Percentiles rank a stretch among this genome's conserved stretches.
Conservation (phyloP, 2,797 vertebrate genomes). For the Cyclopterus lumpus region DNA sequence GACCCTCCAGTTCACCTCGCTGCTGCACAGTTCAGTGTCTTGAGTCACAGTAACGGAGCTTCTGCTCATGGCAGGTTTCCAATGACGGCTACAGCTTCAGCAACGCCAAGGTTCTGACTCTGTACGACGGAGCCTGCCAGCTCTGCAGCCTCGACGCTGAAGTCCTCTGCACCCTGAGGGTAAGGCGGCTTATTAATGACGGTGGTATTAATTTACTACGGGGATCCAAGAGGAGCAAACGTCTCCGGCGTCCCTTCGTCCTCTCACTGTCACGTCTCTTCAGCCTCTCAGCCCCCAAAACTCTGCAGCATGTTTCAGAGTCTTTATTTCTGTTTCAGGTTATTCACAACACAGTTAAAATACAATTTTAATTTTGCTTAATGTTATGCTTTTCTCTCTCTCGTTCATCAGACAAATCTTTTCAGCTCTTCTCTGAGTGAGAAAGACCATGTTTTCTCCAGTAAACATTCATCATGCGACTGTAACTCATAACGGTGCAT, state of each 20-base stretch:
- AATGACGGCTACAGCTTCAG: conserved; percentile 92
- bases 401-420: not conserved
- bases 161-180: conserved; percentile 86
- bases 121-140: conserved; percentile 91
- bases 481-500: not conserved
- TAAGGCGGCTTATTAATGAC: conserved; percentile 61
- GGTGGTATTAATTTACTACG: not conserved
- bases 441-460: not conserved
- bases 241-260: not conserved
- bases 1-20: not conserved
- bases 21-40: not conserved
- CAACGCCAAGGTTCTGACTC: conserved; percentile 87
- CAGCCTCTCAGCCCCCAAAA: not conserved
- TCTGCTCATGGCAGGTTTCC: conserved; percentile 85
- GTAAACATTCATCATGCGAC: not conserved
- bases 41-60: conserved; percentile 16
- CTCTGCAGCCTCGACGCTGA: conserved; percentile 81
- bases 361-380: not conserved
- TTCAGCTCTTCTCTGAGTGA: not conserved
- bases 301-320: not conserved
- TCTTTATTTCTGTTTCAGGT: not conserved
- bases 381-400: not conserved
- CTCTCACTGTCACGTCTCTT: not conserved
- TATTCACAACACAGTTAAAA: not conserved
- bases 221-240: not conserved